These are phyloP conservation scores for Aphelinus certus DNA, from an alignment of 1,140 invertebrate species.

Conservation along the genomic window DNA sequence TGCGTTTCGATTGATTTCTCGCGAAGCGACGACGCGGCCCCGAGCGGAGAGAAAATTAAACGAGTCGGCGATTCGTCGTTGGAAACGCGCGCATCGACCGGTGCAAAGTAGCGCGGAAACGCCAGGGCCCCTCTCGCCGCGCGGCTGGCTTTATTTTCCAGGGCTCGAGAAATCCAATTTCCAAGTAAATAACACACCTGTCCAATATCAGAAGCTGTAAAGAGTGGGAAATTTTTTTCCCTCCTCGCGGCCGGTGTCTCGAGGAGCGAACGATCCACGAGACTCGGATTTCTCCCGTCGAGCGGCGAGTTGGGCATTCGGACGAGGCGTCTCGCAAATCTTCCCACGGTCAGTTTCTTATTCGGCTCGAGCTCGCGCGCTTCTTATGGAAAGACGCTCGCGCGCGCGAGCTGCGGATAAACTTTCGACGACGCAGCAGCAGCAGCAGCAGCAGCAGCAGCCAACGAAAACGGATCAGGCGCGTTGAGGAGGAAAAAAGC, in stretches of 20 bases:
- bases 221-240: neutral
- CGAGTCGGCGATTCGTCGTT: too few relatives aligned
- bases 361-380: neutral
- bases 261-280: neutral
- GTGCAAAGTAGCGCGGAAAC: too few relatives aligned
- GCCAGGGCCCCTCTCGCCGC: too few relatives aligned
- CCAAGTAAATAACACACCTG: neutral
- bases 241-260: neutral
- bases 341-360: slow-evolving; percentile 12
- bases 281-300: neutral
- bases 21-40: too few relatives aligned
- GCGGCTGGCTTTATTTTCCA: too few relatives aligned
- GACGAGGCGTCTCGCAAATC: neutral
- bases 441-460: too few relatives aligned
- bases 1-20: too few relatives aligned
- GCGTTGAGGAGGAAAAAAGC: neutral
- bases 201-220: neutral
- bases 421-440: slow-evolving; percentile 10
- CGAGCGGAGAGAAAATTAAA: too few relatives aligned
- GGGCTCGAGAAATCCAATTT: slow-evolving; percentile 1
- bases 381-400: slow-evolving; percentile 5
- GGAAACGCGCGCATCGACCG: too few relatives aligned
- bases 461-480: neutral
- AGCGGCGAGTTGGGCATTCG: too few relatives aligned
- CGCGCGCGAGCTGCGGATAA: neutral